Evolutionary conservation across 1,140 invertebrate genomes (phyloP), one percentile per base, ranked within the genome.

Genomic region (Eulimnadia texana): DNA sequence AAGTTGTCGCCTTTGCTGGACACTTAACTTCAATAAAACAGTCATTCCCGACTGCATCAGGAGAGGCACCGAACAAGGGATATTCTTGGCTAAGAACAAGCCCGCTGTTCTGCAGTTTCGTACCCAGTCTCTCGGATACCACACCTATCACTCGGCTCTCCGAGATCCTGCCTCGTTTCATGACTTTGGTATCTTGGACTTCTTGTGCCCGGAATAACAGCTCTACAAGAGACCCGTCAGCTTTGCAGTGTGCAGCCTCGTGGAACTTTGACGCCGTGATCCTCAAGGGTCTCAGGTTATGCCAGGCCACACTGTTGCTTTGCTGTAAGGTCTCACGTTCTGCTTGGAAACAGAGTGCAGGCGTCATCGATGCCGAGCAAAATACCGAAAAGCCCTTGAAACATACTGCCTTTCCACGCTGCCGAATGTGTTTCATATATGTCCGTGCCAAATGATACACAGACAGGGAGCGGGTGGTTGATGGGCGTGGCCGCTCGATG

Each of bases 181-280:
- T 6, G 6, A 16, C 33, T 16, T 42, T 42, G 33, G 33, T 9
- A 16, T 42, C 33, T 42, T 42, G 6, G 6, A 42, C 6, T 16
- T 42, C 16, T 16, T 16, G 33, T 9, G 33, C 33, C 6, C 33
- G 6, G 33, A 42, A 16, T 9, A 42, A 16, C 33, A 42, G 6
- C 16, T 42, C 16, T 16, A 42, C 6, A 42, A 42, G 33, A 42
- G 33, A 42, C 16, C 33, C 33, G 6, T 6, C 33, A 16, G 16
- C 33, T 16, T 68, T 64, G 61, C 70, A 74, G 10, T 69, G 59
- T 27, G 67, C 64, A n/a, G 64, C 69, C 67, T 73, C 69, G 65
- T 73, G 66, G 2, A 71, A 1, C 63, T 70, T 71, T 3, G 73
- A 74, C 49, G 72, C 73, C 25, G 73, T 75, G 10, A 75, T 66